Percentiles rank a stretch among this genome's conserved stretches.
Evolutionary conservation across 2,888 invertebrate genomes (phyloP).

Genomic region (Campoplex capitator): DNA sequence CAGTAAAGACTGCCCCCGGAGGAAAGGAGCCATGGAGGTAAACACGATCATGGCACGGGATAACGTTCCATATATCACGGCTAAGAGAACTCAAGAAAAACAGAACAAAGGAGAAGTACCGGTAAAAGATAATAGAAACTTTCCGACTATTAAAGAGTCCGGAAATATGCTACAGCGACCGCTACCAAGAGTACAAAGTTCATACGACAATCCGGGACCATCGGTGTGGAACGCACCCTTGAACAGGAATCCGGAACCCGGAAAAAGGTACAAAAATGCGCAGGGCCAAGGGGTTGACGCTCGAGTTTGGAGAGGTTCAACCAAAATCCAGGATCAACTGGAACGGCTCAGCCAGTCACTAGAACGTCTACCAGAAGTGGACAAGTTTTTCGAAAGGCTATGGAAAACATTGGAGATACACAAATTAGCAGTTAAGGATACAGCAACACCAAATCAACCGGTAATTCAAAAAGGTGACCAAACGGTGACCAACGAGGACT

Average conservation of each 20-base stretch:
- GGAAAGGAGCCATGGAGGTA: neutral
- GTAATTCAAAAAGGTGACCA: neutral
- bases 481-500: neutral
- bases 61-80: neutral
- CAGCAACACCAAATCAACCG: neutral
- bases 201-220: neutral
- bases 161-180: neutral
- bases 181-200: neutral
- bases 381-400: conserved; percentile 9
- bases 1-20: neutral
- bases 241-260: neutral
- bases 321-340: neutral
- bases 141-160: neutral
- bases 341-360: conserved; percentile 1
- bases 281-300: neutral
- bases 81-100: conserved; percentile 7
- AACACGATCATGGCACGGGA: conserved; percentile 14
- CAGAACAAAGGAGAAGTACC: conserved; percentile 1
- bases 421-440: neutral
- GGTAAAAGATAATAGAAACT: conserved; percentile 4
- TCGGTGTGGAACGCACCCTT: neutral
- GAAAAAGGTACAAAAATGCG: neutral
- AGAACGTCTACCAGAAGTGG: neutral
- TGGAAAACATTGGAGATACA: neutral
- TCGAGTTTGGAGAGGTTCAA: conserved; percentile 2